Evolutionary conservation across 2,113 vertebrate genomes (phyloP), one percentile per base, ranked within the genome.

Genomic region (Phalacrocorax aristotelis): DNA sequence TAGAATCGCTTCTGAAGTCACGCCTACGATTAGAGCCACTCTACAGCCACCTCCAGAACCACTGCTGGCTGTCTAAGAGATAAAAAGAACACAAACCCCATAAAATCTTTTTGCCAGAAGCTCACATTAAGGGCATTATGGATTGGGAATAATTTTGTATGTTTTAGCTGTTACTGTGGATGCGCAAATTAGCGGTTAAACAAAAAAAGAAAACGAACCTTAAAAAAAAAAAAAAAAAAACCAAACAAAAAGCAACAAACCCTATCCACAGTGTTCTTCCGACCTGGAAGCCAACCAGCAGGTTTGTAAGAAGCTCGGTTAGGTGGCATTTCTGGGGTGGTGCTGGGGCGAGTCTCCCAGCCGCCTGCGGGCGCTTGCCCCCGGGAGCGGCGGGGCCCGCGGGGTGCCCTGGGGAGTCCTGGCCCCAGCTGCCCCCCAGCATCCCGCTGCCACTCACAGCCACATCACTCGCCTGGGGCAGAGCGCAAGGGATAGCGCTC

Each of bases 81-180:
- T 3, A 5, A 32, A 49, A 13, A 25, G 3, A 26, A 32, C 40
- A 23, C 19, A 25, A 2, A 12, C 3, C 13, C 9, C 44, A 3
- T 5, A 10, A 44, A 42, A 15, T 27, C 8, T 19, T 62, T 21
- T 30, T 51, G 36, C 40, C 71, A 21, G 52, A 75, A 82, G 26
- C 40, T 75, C 77, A 17, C 52, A 0, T 44, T 4, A 82, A 69
- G 15, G 21, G 64, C 12, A 2, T 5, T 54, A 1, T 8, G 21
- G 29, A 6, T 15, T 18, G 32, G 60, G 42, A 75, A 75, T 25
- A 13, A 1, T 11, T 32, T 16, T 19, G 0, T 40, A 8, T 7
- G 4, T 4, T 83, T 32, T 5, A 51, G 68, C 34, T 70, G 25
- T 9, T 36, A 7, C 48, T 46, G 7, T 2, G 1, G 60, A 32